A percentile compares a stretch with the other conserved stretches of the same genome.
Evolutionary conservation across 2,888 invertebrate genomes (phyloP).

Genomic region (Hydroisotoma schaefferi): DNA sequence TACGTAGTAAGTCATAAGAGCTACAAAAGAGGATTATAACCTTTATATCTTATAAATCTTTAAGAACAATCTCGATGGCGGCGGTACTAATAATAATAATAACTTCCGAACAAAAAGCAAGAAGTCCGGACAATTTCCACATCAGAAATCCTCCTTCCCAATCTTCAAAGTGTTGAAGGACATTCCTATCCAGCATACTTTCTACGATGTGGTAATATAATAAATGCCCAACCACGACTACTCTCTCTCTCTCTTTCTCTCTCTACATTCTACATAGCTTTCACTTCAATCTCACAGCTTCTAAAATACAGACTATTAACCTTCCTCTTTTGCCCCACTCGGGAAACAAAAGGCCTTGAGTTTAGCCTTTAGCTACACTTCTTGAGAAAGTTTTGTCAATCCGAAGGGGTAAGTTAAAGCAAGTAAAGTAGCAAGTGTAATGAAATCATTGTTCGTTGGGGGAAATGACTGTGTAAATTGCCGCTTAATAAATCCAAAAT

Average conservation of each 20-base stretch:
- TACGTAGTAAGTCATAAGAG: slow-evolving; percentile 8
- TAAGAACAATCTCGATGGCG: slow-evolving; percentile 32
- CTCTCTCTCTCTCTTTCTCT: not conserved
- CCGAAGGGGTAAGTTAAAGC: too few relatives aligned
- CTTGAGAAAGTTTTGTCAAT: too few relatives aligned
- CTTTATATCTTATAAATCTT: slow-evolving; percentile 35
- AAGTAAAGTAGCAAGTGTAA: not conserved
- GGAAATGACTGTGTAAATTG: slow-evolving; percentile 28
- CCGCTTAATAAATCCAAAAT: slow-evolving; percentile 46
- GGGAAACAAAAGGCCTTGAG: too few relatives aligned
- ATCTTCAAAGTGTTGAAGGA: not conserved
- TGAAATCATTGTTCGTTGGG: slow-evolving; percentile 10
- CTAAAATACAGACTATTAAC: too few relatives aligned
- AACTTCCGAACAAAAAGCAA: slow-evolving; percentile 10
- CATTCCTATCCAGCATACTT: not conserved
- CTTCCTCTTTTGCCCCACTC: too few relatives aligned
- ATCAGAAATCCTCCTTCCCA: not conserved
- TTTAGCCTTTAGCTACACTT: too few relatives aligned
- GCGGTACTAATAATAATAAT: slow-evolving; percentile 35
- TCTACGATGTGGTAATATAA: not conserved
- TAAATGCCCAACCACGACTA: not conserved
- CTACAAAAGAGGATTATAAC: slow-evolving; percentile 37
- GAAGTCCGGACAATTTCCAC: slow-evolving; percentile 5
- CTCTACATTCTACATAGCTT: too few relatives aligned
- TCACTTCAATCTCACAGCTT: too few relatives aligned